Evolutionary conservation across 2,888 invertebrate genomes (phyloP).

Genomic region (Uloborus plumipes): DNA sequence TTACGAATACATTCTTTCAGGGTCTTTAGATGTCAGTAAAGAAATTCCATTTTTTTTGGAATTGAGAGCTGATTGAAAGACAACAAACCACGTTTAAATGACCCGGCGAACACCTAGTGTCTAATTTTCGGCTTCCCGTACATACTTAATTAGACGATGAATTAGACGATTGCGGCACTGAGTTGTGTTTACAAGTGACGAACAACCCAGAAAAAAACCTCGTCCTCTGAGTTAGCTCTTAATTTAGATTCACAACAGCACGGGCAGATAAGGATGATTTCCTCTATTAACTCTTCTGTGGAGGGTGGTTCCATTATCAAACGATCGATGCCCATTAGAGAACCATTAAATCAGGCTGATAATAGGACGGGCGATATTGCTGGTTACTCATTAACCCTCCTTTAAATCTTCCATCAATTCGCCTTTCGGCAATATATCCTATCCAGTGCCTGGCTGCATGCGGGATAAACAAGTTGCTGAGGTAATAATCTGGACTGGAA

Average conservation of each 20-base stretch:
- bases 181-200: too few relatives aligned
- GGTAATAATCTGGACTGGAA: too few relatives aligned
- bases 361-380: constrained; percentile 47
- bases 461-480: constrained; percentile 21
- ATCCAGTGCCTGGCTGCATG: neutral
- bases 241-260: constrained; percentile 29
- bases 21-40: too few relatives aligned
- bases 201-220: too few relatives aligned
- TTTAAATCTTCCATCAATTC: constrained; percentile 43
- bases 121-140: too few relatives aligned
- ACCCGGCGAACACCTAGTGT: too few relatives aligned
- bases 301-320: constrained; percentile 47
- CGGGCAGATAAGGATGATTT: constrained; percentile 28
- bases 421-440: constrained; percentile 18
- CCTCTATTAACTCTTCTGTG: constrained; percentile 34
- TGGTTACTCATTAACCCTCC: constrained; percentile 49
- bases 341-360: constrained; percentile 54
- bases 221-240: constrained; percentile 6
- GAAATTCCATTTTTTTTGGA: too few relatives aligned
- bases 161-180: too few relatives aligned
- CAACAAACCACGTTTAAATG: too few relatives aligned
- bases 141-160: too few relatives aligned
- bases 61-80: too few relatives aligned
- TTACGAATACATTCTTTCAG: too few relatives aligned
- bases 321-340: constrained; percentile 51